Conservation (phyloP, 2,888 invertebrate species). For the Xylota sylvarum region DNA sequence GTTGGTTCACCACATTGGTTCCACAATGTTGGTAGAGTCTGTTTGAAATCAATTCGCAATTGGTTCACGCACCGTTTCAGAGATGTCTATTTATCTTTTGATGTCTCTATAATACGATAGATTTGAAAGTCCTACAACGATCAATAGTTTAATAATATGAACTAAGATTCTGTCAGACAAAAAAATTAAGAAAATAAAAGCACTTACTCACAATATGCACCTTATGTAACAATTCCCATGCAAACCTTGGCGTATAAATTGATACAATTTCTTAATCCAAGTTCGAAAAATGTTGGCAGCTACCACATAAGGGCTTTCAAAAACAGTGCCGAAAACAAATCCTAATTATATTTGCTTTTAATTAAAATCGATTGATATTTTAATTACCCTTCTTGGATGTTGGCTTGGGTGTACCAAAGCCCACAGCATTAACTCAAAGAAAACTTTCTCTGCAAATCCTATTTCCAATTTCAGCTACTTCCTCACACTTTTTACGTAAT, state of each 20-base stretch:
- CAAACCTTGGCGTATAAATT: background rate
- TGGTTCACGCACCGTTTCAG: too few relatives aligned
- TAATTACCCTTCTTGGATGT: conserved; percentile 24
- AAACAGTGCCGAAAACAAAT: conserved; percentile 9
- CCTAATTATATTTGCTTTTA: conserved; percentile 52
- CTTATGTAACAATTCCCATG: background rate
- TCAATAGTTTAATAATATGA: too few relatives aligned
- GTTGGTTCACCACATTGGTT: too few relatives aligned
- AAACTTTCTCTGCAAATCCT: conserved; percentile 47
- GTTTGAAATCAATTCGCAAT: too few relatives aligned
- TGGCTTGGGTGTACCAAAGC: background rate
- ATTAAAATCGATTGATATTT: conserved; percentile 52
- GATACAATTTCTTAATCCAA: conserved; percentile 2
- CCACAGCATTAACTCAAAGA: conserved; percentile 25
- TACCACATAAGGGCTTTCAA: conserved; percentile 1
- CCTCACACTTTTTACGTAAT: conserved; percentile 26
- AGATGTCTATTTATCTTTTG: too few relatives aligned
- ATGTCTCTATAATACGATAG: too few relatives aligned
- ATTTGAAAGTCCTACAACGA: too few relatives aligned
- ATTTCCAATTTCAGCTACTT: conserved; percentile 42
- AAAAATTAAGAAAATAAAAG: too few relatives aligned
- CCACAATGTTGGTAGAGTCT: too few relatives aligned
- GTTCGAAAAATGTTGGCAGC: background rate
- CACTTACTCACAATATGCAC: too few relatives aligned
- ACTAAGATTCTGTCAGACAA: too few relatives aligned